A percentile compares a stretch with the other conserved stretches of the same genome.
Evolutionary conservation across 2,797 vertebrate species (phyloP).

Genomic region (Pseudochromis fuscus): DNA sequence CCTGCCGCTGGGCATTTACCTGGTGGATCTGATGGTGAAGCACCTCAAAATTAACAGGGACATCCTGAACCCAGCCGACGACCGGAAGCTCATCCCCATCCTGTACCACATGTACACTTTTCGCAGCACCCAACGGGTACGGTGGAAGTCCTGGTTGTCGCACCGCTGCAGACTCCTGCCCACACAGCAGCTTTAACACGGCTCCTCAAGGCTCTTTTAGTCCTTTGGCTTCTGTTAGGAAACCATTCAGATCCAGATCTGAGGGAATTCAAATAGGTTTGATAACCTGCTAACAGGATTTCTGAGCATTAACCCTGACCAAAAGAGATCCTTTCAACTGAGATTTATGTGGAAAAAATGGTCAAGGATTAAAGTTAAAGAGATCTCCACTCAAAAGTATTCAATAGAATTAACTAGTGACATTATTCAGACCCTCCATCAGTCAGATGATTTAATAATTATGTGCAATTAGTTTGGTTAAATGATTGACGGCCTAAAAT

Average conservation of each 20-base stretch:
- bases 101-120: slow-evolving; percentile 97
- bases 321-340: slow-evolving; percentile 26
- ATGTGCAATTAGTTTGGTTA: slow-evolving; percentile 10
- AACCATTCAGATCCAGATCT: slow-evolving; percentile 7
- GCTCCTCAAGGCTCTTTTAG: not conserved
- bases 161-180: not conserved
- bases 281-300: slow-evolving; percentile 40
- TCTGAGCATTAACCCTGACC: not conserved
- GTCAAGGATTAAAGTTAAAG: slow-evolving; percentile 7
- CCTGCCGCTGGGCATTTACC: slow-evolving; percentile 89
- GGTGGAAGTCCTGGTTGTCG: no score
- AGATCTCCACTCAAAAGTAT: slow-evolving; percentile 4
- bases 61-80: slow-evolving; percentile 70
- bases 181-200: not conserved
- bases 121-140: slow-evolving; percentile 90
- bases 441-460: slow-evolving; percentile 2
- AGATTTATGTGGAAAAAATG: slow-evolving; percentile 29
- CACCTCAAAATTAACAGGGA: slow-evolving; percentile 86
- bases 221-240: not conserved
- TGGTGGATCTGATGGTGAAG: slow-evolving; percentile 92
- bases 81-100: slow-evolving; percentile 85
- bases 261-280: slow-evolving; percentile 4
- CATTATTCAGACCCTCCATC: no score
- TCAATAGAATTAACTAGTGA: slow-evolving; percentile 13
- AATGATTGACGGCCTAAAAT: not conserved